Conservation (phyloP, 2,113 vertebrate species). For the Bos indicus region DNA sequence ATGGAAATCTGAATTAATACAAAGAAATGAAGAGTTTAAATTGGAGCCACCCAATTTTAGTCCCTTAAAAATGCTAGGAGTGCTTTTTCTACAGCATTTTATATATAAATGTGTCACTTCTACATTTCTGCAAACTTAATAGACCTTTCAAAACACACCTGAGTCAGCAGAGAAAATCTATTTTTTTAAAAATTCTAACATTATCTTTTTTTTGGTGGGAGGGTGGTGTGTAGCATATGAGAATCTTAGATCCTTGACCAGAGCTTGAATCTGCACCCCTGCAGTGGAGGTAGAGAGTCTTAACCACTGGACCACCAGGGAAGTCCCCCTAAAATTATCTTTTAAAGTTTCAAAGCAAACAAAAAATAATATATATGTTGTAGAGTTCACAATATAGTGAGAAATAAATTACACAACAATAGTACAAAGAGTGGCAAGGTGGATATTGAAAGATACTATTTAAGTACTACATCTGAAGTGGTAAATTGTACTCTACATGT, state of each 20-base stretch:
- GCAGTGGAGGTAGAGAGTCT: not conserved
- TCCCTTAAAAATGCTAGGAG: too few relatives aligned
- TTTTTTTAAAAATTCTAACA: not conserved
- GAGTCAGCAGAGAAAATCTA: not conserved
- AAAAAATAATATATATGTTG: not conserved
- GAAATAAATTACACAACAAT: not conserved
- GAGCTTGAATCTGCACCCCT: not conserved
- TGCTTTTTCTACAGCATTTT: too few relatives aligned
- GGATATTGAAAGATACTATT: not conserved
- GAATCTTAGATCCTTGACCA: not conserved
- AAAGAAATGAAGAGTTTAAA: not conserved
- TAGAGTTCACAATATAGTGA: not conserved
- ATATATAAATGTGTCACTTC: too few relatives aligned
- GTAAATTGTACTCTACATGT: not conserved
- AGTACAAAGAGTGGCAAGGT: not conserved
- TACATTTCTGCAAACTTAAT: too few relatives aligned
- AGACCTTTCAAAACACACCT: too few relatives aligned
- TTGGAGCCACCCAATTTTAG: too few relatives aligned
- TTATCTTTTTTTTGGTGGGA: not conserved
- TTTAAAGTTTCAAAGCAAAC: not conserved
- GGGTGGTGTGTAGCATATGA: not conserved
- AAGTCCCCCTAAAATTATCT: not conserved
- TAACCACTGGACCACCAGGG: fast-evolving
- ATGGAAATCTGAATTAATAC: not conserved
- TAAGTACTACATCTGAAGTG: not conserved